Evolutionary conservation across 2,888 invertebrate species (phyloP), one percentile per base, ranked within the genome.

Genomic region (Elysia crispata): DNA sequence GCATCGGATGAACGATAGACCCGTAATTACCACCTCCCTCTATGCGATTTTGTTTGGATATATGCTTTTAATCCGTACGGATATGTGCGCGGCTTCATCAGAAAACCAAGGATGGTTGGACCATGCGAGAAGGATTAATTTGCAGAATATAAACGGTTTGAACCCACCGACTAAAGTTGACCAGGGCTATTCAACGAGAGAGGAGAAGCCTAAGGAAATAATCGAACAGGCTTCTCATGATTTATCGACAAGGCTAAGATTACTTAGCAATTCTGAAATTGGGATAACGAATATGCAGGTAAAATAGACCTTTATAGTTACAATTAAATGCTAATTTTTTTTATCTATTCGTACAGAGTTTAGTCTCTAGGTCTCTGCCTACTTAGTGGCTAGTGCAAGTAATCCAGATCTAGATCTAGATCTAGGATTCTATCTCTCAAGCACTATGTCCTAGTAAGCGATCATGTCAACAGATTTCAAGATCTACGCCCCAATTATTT

Each of bases 271-370:
- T 87, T 91, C 92, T 82, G 93, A 93, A 87, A 86, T 93, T 72
- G 92, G 92, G 79, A 90, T 92, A 33, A 90, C 91, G 20, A 87
- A 86, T 11, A 91, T 93, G 91, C 93, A 93, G 91, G 92, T 92
- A 82, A 81, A 69, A 30, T n/a, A n/a, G n/a, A n/a, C n/a, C n/a
- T n/a, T n/a, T n/a, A n/a, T n/a, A n/a, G n/a, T n/a, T n/a, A 25
- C n/a, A 31, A 18, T 11, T 18, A 28, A 28, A n/a, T n/a, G 33
- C 15, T 23, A 1, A n/a, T n/a, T n/a, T n/a, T n/a, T n/a, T n/a
- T n/a, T n/a, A n/a, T n/a, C n/a, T n/a, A n/a, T n/a, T n/a, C n/a
- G n/a, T n/a, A n/a, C n/a, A n/a, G n/a, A n/a, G n/a, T n/a, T n/a
- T n/a, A 69, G 69, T 30, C 5, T 70, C 33, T 41, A 41, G 49